A percentile compares a stretch with the other conserved stretches of the same genome.
These are phyloP conservation scores for Verasper variegatus DNA, from an alignment of 2,113 vertebrate genomes.

Conservation along the genomic window DNA sequence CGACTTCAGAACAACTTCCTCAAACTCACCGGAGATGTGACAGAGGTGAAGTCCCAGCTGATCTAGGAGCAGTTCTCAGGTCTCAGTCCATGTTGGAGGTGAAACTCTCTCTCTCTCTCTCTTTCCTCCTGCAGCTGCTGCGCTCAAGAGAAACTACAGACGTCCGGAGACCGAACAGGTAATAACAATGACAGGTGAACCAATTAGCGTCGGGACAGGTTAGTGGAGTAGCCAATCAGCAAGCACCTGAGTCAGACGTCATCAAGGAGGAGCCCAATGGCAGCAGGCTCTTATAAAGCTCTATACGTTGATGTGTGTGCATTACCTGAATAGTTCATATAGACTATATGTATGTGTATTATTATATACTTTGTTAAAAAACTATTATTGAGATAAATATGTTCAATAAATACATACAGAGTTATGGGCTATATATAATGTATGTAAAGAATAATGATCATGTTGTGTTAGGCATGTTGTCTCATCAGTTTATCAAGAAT, in stretches of 20 bases:
- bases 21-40: slow-evolving; percentile 41
- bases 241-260: background rate
- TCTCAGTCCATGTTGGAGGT: slow-evolving; percentile 48
- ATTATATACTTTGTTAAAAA: too few species aligned
- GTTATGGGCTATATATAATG: too few species aligned
- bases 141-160: background rate
- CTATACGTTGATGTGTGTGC: background rate
- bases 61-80: background rate
- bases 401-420: too few species aligned
- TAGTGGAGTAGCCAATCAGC: slow-evolving; percentile 51
- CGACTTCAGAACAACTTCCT: background rate
- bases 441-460: too few species aligned
- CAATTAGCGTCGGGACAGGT: slow-evolving; percentile 12
- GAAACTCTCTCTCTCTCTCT: background rate
- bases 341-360: too few species aligned
- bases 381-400: too few species aligned
- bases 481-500: too few species aligned
- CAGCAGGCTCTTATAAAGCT: background rate
- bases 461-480: too few species aligned
- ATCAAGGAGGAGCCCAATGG: slow-evolving; percentile 16
- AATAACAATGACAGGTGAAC: slow-evolving; percentile 30
- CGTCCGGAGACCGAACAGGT: slow-evolving; percentile 1
- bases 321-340: too few species aligned
- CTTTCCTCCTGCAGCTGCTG: background rate
- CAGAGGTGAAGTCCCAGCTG: background rate